Base-by-base conservation (phyloP, 2,888 invertebrate genomes). In the Tricholauxania praeusta region DNA sequence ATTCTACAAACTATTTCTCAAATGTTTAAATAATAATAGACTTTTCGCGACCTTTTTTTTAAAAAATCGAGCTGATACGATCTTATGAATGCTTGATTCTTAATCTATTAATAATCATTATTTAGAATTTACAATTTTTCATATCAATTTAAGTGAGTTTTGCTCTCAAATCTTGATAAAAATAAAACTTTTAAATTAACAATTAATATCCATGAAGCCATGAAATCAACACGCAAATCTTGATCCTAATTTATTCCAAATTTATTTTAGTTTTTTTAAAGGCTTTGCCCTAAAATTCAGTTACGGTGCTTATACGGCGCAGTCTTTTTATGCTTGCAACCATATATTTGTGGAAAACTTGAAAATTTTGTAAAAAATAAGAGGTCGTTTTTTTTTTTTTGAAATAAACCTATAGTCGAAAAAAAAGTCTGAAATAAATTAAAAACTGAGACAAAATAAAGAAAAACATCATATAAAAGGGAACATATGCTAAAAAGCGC, bases 161-260 rank as follows among this genome's bases (percentile, higher is more conserved):
- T 15, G 51, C 14, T 51, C 6, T 10, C 39, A 39, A 39, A 39
- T 39, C 10, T 39, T 39, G 39, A 39, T 39, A 6, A 39, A 10
- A 10, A 10, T 39, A 1, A 39, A 1, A 39, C 6, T 10, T 10
- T 10, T 10, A 39, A 39, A 39, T 39, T 39, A 53, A 17, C 17
- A 17, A 12, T 53, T 53, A 17, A 17, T 53, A 15, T n/a, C 12
- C 12, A n/a, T 53, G 14, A 48, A 32, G 64, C 75, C 71, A 67
- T 69, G 74, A 75, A 28, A 75, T 75, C 71, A 76, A 76, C 76
- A 76, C 76, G 74, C 75, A 74, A 19, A 48, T 14, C n/a, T 57
- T 49, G n/a, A 60, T 49, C 12, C 14, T 39, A 15, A 66, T 63
- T 72, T 57, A 59, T n/a, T 60, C 15, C 17, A 6, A 60, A 68